Evolutionary conservation across 2,888 invertebrate genomes (phyloP).

Genomic region (Carabus problematicus): DNA sequence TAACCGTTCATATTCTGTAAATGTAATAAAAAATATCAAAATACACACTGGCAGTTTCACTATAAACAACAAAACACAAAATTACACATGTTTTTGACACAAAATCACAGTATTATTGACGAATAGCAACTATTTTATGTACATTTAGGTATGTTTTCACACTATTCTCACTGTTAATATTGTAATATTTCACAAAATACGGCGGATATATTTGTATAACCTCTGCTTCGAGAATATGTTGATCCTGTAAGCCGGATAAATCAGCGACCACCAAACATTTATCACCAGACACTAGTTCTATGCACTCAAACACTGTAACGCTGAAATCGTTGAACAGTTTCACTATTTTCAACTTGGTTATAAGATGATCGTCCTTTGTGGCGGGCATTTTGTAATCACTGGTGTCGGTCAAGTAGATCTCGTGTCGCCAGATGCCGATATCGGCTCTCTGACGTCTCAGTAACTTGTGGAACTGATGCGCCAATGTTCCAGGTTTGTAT

Average conservation of each 20-base stretch:
- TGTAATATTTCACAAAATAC: slow-evolving; percentile 45
- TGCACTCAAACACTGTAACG: slow-evolving; percentile 49
- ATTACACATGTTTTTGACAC: no score
- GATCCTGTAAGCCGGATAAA: slow-evolving; percentile 44
- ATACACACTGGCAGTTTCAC: no score
- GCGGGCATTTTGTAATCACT: slow-evolving; percentile 59
- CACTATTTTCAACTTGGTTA: slow-evolving; percentile 47
- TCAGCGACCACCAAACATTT: slow-evolving; percentile 49
- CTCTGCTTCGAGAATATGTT: slow-evolving; percentile 43
- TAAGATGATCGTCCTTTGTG: slow-evolving; percentile 44
- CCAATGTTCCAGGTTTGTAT: slow-evolving; percentile 62
- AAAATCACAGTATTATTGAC: no score
- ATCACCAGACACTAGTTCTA: slow-evolving; percentile 27
- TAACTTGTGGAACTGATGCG: slow-evolving; percentile 58
- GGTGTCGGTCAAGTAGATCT: slow-evolving; percentile 61
- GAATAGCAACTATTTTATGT: slow-evolving; percentile 46
- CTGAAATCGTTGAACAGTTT: slow-evolving; percentile 50
- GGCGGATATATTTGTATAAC: slow-evolving; percentile 51
- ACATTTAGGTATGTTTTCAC: slow-evolving; percentile 46
- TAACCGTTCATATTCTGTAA: slow-evolving; percentile 34
- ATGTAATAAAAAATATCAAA: slow-evolving; percentile 36
- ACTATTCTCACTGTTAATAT: slow-evolving; percentile 35
- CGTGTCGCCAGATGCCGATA: slow-evolving; percentile 64
- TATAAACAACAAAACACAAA: no score
- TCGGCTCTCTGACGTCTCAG: slow-evolving; percentile 61